Evolutionary conservation across 2,113 vertebrate species (phyloP).

Genomic region (Prietella phreatophila): DNA sequence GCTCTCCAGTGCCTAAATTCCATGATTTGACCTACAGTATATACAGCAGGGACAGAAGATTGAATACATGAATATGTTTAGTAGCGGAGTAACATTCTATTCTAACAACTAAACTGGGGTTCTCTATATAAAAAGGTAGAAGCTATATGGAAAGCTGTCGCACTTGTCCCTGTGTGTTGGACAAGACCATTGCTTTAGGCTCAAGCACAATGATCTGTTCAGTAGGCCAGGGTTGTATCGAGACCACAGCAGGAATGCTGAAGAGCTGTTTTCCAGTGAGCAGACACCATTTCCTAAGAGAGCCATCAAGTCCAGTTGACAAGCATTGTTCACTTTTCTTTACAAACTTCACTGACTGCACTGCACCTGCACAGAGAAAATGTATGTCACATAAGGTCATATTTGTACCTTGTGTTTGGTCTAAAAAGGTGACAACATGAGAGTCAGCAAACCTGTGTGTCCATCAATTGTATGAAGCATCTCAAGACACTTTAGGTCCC

Average conservation of each 20-base stretch:
- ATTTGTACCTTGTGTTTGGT: not conserved
- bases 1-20: constrained; percentile 68
- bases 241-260: constrained; percentile 58
- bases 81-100: not conserved
- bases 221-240: constrained; percentile 49
- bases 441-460: constrained; percentile 64
- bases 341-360: constrained; percentile 66
- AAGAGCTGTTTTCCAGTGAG: constrained; percentile 68
- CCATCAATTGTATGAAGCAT: constrained; percentile 68
- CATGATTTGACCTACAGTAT: constrained; percentile 69
- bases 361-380: constrained; percentile 62
- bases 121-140: not conserved
- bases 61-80: not conserved
- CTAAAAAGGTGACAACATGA: not conserved
- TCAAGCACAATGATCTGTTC: constrained; percentile 68
- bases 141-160: constrained; percentile 1
- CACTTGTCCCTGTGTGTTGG: constrained; percentile 70
- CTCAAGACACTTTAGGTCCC: constrained; percentile 68
- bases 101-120: not conserved
- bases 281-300: constrained; percentile 72
- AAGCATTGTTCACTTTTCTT: constrained; percentile 63
- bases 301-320: constrained; percentile 73
- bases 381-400: not conserved
- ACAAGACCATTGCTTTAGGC: constrained; percentile 58
- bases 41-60: not conserved